Evolutionary conservation across 2,888 invertebrate genomes (phyloP).

Genomic region (Leucania comma): DNA sequence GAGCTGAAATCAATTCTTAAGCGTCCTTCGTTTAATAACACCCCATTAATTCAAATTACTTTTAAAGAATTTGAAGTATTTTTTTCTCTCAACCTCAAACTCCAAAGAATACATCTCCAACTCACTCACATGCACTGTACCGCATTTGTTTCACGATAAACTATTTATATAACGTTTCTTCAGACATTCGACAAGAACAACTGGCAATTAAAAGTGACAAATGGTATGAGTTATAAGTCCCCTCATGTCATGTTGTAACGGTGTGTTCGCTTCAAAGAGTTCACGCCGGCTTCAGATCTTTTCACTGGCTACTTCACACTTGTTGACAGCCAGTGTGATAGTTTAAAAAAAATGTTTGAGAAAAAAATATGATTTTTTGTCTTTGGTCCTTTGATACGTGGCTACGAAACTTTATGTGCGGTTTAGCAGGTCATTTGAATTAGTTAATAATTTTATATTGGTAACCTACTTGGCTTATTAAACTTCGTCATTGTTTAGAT

Average conservation of each 20-base stretch:
- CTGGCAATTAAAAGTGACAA: conserved; percentile 91
- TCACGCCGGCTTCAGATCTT: conserved; percentile 78
- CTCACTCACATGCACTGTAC: conserved; percentile 19
- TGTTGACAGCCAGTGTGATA: conserved; percentile 63
- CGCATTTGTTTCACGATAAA: conserved; percentile 83
- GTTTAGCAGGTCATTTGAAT: background rate
- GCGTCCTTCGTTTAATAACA: background rate
- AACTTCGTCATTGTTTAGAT: background rate
- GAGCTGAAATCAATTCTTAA: no score
- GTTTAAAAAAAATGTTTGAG: conserved; percentile 60
- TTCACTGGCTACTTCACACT: conserved; percentile 72
- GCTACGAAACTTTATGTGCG: conserved; percentile 5
- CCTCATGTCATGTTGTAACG: conserved; percentile 75
- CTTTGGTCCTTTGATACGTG: conserved; percentile 25
- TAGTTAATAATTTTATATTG: background rate
- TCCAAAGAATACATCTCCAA: conserved; percentile 19
- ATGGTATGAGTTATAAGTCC: conserved; percentile 84
- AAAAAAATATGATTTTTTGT: conserved; percentile 46
- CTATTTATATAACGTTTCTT: conserved; percentile 85
- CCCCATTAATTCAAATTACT: background rate
- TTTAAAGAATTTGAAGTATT: no score
- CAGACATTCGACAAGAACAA: conserved; percentile 86
- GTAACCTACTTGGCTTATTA: background rate
- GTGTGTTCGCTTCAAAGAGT: conserved; percentile 78
- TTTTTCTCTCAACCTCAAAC: background rate